Conservation (phyloP, 2,888 invertebrate species). For the Drosophila atripex region DNA sequence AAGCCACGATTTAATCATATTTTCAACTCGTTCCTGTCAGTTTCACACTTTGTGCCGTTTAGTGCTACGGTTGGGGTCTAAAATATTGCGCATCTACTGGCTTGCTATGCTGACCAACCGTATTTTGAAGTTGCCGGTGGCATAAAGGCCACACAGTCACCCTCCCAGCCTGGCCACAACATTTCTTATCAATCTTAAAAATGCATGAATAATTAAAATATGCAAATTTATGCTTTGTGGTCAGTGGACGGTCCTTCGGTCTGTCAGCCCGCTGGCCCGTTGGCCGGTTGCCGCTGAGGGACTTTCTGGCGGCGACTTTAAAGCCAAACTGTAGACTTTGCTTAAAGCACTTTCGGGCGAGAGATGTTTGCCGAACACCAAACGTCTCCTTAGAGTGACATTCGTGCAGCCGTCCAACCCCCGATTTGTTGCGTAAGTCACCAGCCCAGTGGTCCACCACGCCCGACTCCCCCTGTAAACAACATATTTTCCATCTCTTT, state of each 20-base stretch:
- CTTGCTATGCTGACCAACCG: constrained; percentile 22
- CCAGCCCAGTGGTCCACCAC: not conserved
- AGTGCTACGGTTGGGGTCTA: not conserved
- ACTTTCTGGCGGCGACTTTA: constrained; percentile 41
- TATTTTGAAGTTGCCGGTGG: constrained; percentile 22
- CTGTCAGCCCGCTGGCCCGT: not conserved
- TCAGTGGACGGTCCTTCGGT: constrained; percentile 36
- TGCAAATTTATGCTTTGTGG: constrained; percentile 71
- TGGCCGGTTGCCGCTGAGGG: constrained; percentile 19
- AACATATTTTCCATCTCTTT: constrained; percentile 66
- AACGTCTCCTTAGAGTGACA: constrained; percentile 48
- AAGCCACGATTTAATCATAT: constrained; percentile 8
- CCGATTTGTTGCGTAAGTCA: constrained; percentile 15
- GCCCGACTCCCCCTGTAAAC: constrained; percentile 52
- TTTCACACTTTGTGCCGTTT: constrained; percentile 14
- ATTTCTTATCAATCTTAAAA: constrained; percentile 78
- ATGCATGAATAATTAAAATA: constrained; percentile 77
- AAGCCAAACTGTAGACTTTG: constrained; percentile 57
- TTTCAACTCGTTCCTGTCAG: constrained; percentile 19
- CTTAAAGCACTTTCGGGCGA: constrained; percentile 45
- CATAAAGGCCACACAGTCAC: constrained; percentile 17
- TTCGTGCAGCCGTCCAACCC: constrained; percentile 12
- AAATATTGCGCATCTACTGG: constrained; percentile 7
- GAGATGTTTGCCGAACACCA: constrained; percentile 53
- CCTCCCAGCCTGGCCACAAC: constrained; percentile 14